phyloP scores from a whole-genome alignment of 2,797 vertebrate species.

The Dendrocincla fuliginosa region DNA sequence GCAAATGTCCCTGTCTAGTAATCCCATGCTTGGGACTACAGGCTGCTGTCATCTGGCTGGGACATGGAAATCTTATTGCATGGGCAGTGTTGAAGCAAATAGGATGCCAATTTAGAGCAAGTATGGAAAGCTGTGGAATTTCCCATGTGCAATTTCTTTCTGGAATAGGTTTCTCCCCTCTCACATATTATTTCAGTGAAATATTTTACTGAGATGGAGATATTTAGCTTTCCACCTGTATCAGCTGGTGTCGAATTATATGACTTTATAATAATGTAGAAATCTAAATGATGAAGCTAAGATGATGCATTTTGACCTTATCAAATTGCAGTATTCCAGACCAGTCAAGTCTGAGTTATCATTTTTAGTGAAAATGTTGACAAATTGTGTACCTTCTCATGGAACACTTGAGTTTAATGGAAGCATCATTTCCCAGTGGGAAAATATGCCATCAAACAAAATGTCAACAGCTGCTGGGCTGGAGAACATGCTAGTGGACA shows the following conservation, averaged over 20 bases:
- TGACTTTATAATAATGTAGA: background rate
- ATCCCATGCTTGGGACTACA: background rate
- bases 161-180: background rate
- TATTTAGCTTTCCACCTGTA: background rate
- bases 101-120: background rate
- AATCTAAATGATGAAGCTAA: background rate
- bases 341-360: background rate
- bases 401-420: conserved; percentile 21
- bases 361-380: conserved; percentile 38
- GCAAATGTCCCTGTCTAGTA: background rate
- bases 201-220: background rate
- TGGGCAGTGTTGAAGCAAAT: background rate
- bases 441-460: conserved; percentile 5
- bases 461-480: conserved; percentile 37
- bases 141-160: background rate
- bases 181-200: background rate
- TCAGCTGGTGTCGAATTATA: background rate
- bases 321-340: background rate
- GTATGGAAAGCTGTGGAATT: background rate
- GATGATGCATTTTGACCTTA: conserved; percentile 11
- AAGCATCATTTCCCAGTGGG: conserved; percentile 5
- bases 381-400: conserved; percentile 11
- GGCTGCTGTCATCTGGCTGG: background rate
- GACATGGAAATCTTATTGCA: background rate
- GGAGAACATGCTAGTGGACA: conserved; percentile 37